Evolutionary conservation across 2,797 vertebrate genomes (phyloP).

Genomic region (Steatocranus sp.): DNA sequence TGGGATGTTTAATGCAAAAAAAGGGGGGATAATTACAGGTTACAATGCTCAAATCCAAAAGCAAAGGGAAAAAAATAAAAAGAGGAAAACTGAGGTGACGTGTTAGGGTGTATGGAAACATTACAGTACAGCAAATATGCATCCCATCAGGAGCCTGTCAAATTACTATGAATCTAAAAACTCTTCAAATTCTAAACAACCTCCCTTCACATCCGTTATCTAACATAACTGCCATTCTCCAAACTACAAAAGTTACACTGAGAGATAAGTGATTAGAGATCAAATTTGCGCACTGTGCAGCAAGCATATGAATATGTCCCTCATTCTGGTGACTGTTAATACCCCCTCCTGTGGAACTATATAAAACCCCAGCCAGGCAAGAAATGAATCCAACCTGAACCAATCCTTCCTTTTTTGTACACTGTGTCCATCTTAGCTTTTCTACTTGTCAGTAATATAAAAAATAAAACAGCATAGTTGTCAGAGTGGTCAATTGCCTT

Average conservation of each 20-base stretch:
- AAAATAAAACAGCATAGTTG: slow-evolving; percentile 12
- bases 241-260: background rate
- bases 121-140: background rate
- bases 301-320: slow-evolving; percentile 7
- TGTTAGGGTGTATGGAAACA: background rate
- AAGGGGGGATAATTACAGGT: background rate
- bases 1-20: slow-evolving; percentile 1
- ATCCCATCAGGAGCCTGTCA: background rate
- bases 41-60: background rate
- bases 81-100: background rate
- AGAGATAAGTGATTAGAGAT: background rate
- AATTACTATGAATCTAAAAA: background rate
- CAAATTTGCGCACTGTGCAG: background rate
- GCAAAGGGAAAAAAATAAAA: background rate
- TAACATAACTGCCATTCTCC: background rate
- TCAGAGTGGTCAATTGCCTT: slow-evolving; percentile 4
- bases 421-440: slow-evolving; percentile 7
- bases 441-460: slow-evolving; percentile 2
- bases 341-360: slow-evolving; percentile 1
- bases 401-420: slow-evolving; percentile 13
- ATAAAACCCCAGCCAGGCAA: slow-evolving; percentile 23
- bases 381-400: slow-evolving; percentile 32
- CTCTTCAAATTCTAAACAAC: background rate
- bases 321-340: background rate
- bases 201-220: background rate